phyloP scores from a whole-genome alignment of 37 sponge, comb jelly and placozoan genomes.

The Axinella damicornis region DNA sequence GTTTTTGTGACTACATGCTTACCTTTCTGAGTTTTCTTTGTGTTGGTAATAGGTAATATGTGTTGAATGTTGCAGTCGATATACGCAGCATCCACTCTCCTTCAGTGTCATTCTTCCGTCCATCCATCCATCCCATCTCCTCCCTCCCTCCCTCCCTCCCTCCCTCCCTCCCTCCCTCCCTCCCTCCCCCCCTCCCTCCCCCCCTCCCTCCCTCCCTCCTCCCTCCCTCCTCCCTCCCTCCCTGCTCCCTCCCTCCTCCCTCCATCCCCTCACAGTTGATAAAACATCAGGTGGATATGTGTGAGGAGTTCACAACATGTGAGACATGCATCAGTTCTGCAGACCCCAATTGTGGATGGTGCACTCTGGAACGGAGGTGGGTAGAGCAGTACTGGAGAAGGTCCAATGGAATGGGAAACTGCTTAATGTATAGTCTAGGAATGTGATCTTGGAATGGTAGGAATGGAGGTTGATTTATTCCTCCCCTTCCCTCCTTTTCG shows the following conservation, averaged over 20 bases:
- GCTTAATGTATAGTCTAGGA: neutral
- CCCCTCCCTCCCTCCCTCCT: constrained; percentile 25
- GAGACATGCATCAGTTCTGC: constrained; percentile 57
- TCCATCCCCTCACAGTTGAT: constrained; percentile 10
- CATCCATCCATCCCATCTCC: too few species aligned
- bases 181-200: too few species aligned
- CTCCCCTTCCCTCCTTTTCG: constrained; percentile 1
- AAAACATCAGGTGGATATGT: too few species aligned
- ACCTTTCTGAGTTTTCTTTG: too few species aligned
- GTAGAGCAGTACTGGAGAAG: neutral
- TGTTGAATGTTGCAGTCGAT: too few species aligned
- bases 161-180: too few species aligned
- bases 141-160: too few species aligned
- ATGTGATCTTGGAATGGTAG: neutral
- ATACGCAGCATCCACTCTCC: too few species aligned
- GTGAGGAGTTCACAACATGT: constrained; percentile 43
- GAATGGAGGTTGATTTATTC: neutral
- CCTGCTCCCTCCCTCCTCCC: constrained; percentile 15
- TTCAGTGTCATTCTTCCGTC: too few species aligned
- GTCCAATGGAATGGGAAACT: too few species aligned
- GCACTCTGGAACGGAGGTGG: constrained; percentile 68
- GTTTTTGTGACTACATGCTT: too few species aligned
- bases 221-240: neutral
- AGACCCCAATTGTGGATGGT: constrained; percentile 95
- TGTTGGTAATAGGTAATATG: too few species aligned